phyloP scores from a whole-genome alignment of 1,140 invertebrate species.

The Drosophila pseudoobscura region DNA sequence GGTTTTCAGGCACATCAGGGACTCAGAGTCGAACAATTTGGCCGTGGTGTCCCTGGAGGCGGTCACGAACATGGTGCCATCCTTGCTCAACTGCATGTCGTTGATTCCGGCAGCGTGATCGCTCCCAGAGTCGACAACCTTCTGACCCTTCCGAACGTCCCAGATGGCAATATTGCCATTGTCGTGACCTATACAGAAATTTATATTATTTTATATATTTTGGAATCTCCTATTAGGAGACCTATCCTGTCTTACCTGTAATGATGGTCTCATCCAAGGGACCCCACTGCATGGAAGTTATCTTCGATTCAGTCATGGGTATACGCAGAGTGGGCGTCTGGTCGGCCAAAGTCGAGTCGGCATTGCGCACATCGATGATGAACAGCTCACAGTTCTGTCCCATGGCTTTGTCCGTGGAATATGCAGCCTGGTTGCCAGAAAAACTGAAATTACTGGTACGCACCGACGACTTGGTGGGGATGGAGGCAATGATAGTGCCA shows the following conservation, averaged over 20 bases:
- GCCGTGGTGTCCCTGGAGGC: constrained; percentile 97
- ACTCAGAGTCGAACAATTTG: constrained; percentile 95
- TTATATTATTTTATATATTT: not conserved
- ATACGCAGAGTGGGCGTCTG: constrained; percentile 87
- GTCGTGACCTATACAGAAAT: constrained; percentile 88
- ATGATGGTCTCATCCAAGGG: constrained; percentile 95
- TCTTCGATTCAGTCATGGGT: constrained; percentile 89
- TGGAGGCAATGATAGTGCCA: constrained; percentile 89
- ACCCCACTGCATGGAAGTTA: constrained; percentile 97
- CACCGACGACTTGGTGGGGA: constrained; percentile 94
- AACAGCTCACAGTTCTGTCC: constrained; percentile 95
- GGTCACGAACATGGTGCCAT: constrained; percentile 98
- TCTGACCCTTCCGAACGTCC: constrained; percentile 94
- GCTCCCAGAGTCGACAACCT: constrained; percentile 88
- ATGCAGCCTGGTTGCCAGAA: constrained; percentile 95
- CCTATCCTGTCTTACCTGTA: constrained; percentile 85
- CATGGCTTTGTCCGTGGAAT: constrained; percentile 96
- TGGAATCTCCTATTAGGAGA: not conserved
- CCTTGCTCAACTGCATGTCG: constrained; percentile 97
- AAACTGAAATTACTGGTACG: constrained; percentile 96
- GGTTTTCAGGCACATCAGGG: constrained; percentile 93
- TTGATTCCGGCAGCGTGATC: constrained; percentile 95
- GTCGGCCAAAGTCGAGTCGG: constrained; percentile 86
- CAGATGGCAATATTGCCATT: constrained; percentile 95
- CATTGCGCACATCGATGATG: constrained; percentile 91